These are phyloP conservation scores for Acanthosepion pharaonis DNA, from an alignment of 2,888 invertebrate genomes.

Conservation along the genomic window DNA sequence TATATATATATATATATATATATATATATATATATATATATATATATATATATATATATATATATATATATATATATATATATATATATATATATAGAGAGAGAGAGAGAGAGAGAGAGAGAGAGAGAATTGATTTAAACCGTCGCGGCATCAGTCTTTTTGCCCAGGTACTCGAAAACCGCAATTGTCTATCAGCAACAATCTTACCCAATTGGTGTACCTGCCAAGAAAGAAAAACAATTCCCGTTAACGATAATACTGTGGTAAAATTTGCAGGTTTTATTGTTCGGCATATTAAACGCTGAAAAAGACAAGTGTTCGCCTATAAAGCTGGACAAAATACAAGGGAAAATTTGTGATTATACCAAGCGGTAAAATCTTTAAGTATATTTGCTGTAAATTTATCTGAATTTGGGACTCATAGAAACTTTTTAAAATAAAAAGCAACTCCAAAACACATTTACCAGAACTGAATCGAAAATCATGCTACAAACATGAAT, in stretches of 20 bases:
- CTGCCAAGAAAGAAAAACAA: conserved; percentile 82
- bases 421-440: too few species aligned
- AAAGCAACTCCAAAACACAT: too few species aligned
- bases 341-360: conserved; percentile 80
- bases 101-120: too few species aligned
- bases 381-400: conserved; percentile 66
- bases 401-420: conserved; percentile 59
- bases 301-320: conserved; percentile 60
- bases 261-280: conserved; percentile 79
- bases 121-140: background rate
- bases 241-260: conserved; percentile 77
- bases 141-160: conserved; percentile 81
- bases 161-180: conserved; percentile 80
- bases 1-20: too few species aligned
- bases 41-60: background rate
- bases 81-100: background rate
- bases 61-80: too few species aligned
- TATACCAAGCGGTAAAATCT: conserved; percentile 55
- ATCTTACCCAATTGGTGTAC: conserved; percentile 92
- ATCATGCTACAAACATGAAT: too few species aligned
- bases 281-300: conserved; percentile 79
- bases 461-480: too few species aligned
- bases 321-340: conserved; percentile 79
- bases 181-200: conserved; percentile 85
- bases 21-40: background rate